Conservation (phyloP, 2,113 vertebrate genomes). For the Rhabdomys dilectus region DNA sequence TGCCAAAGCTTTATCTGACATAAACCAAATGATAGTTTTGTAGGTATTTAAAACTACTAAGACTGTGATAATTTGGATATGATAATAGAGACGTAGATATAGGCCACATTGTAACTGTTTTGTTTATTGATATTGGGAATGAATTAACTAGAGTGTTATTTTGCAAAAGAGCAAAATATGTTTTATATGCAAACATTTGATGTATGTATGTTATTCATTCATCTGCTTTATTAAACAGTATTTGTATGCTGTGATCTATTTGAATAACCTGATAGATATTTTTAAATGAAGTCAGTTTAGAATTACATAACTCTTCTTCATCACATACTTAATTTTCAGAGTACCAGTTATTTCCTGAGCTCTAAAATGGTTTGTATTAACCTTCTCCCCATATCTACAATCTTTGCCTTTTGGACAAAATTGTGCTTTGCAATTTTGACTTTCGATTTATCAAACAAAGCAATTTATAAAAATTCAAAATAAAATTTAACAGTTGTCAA, state of each 20-base stretch:
- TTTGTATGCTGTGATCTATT: neutral
- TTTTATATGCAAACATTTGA: neutral
- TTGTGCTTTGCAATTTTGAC: neutral
- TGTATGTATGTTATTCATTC: neutral
- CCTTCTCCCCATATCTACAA: neutral
- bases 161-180: neutral
- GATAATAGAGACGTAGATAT: neutral
- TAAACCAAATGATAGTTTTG: neutral
- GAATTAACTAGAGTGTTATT: neutral
- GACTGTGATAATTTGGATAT: neutral
- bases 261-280: neutral
- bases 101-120: neutral
- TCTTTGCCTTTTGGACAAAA: neutral
- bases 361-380: neutral
- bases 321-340: neutral
- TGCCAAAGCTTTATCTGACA: neutral
- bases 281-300: neutral
- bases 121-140: neutral
- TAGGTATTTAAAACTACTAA: neutral
- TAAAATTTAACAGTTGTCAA: neutral
- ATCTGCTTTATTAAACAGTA: slow-evolving; percentile 36
- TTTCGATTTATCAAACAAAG: neutral
- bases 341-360: neutral
- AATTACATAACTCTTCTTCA: neutral
- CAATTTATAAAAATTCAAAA: neutral